Conservation (phyloP, 2,113 vertebrate species). For the Aldabrachelys gigantea region DNA sequence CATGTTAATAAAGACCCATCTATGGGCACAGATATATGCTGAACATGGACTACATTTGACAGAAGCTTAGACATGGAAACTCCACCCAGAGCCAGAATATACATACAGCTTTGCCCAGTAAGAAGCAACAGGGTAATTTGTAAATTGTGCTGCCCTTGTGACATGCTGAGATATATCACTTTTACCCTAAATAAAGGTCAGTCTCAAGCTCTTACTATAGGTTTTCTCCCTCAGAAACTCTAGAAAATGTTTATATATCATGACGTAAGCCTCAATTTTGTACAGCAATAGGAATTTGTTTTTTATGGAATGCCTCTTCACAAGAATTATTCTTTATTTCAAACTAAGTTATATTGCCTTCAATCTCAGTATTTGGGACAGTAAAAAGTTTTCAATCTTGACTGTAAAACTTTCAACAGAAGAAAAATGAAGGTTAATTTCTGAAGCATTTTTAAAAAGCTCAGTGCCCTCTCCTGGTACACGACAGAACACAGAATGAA, state of each 20-base stretch:
- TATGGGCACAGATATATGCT: rapidly evolving
- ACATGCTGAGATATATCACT: not conserved
- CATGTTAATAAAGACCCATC: not conserved
- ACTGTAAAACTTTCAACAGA: not conserved
- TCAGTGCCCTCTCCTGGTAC: not conserved
- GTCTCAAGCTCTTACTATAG: not conserved
- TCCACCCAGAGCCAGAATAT: not conserved
- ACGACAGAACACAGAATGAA: not conserved
- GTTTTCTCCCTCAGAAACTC: not conserved
- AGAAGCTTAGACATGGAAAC: not conserved
- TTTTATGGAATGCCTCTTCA: not conserved
- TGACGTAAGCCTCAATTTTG: not conserved
- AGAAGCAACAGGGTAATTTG: not conserved
- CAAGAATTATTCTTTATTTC: not conserved
- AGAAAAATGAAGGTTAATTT: not conserved
- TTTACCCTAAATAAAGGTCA: not conserved
- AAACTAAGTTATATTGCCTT: not conserved
- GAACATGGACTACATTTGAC: rapidly evolving
- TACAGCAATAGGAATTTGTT: not conserved
- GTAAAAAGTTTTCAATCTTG: not conserved
- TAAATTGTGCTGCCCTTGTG: not conserved
- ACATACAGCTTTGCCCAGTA: not conserved
- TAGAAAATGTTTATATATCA: not conserved
- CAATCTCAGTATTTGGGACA: not conserved
- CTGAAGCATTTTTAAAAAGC: not conserved